phyloP scores from a whole-genome alignment of 2,888 invertebrate species.

The Crepidodera aurea region DNA sequence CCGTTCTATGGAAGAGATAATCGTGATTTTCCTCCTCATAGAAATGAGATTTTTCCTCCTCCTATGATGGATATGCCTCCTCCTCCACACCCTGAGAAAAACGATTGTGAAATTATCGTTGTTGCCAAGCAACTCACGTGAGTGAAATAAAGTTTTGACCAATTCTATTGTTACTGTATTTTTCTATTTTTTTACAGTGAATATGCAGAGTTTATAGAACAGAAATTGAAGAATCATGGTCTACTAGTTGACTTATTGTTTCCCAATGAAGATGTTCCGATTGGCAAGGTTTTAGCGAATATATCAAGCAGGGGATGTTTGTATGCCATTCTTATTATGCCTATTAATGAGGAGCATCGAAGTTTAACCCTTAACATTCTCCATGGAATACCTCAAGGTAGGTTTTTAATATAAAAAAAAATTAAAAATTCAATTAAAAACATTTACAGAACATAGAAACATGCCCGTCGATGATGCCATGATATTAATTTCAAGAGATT shows the following conservation, averaged over 20 bases:
- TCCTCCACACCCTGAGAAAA: constrained; percentile 66
- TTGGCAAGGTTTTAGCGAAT: constrained; percentile 81
- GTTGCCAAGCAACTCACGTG: constrained; percentile 84
- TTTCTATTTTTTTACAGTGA: constrained; percentile 63
- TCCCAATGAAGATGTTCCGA: constrained; percentile 88
- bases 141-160: constrained; percentile 55
- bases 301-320: constrained; percentile 88
- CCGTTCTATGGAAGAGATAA: constrained; percentile 38
- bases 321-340: constrained; percentile 87
- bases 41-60: constrained; percentile 45
- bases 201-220: constrained; percentile 90
- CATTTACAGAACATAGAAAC: constrained; percentile 84
- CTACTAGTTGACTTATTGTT: constrained; percentile 87
- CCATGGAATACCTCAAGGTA: constrained; percentile 90
- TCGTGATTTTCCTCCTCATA: constrained; percentile 39
- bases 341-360: constrained; percentile 84
- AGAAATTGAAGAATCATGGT: constrained; percentile 78
- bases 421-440: not conserved
- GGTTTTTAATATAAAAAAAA: no score
- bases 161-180: not conserved
- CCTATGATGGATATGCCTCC: constrained; percentile 25
- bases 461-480: constrained; percentile 95
- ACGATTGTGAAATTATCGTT: constrained; percentile 92
- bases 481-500: constrained; percentile 77
- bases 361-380: constrained; percentile 90